Base-by-base conservation (phyloP, 2,888 invertebrate species). In the Scelioninae gen. 1 region DNA sequence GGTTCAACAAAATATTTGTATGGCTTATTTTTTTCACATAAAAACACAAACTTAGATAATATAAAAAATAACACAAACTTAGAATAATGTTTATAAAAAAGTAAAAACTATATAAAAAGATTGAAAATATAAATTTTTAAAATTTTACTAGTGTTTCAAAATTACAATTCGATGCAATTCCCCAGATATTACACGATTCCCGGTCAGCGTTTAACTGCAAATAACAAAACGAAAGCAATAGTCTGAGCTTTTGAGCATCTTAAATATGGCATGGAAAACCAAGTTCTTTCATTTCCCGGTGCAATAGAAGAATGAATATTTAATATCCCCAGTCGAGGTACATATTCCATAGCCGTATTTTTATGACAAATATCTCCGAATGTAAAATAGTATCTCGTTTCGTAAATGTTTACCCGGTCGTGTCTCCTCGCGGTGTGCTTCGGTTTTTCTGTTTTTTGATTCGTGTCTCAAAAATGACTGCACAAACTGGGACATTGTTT, bases 381-480 rank as follows among this genome's bases (percentile, higher is more conserved):
- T 53, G 47, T 38, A 68, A 74, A 72, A 74, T 47, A 49, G 65
- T 71, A 6, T 58, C 55, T 38, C 34, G 47, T 47, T 63, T 78
- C 16, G 65, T 55, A 63, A 69, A 56, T 62, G 47, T 69, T 69
- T 69, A n/a, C n/a, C n/a, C n/a, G n/a, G n/a, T n/a, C n/a, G n/a
- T n/a, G 47, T 58, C 47, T 6, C 31, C 40, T 15, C 63, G 66
- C 62, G 16, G 8, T 34, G 5, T 49, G 4, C 23, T 53, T 53
- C 45, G n/a, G n/a, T 34, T 34, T 43, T 63, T 45, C 16, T 13
- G 15, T 23, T 29, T 31, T 63, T 56, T 45, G 55, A n/a, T 47
- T 71, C 29, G 38, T 29, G 60, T 77, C 63, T 68, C 58, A 66
- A 71, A 83, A 79, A 74, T 69, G 83, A 78, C 45, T 74, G 45